These are phyloP conservation scores for Stenoptilia bipunctidactyla DNA, from an alignment of 2,888 invertebrate species.

Conservation along the genomic window DNA sequence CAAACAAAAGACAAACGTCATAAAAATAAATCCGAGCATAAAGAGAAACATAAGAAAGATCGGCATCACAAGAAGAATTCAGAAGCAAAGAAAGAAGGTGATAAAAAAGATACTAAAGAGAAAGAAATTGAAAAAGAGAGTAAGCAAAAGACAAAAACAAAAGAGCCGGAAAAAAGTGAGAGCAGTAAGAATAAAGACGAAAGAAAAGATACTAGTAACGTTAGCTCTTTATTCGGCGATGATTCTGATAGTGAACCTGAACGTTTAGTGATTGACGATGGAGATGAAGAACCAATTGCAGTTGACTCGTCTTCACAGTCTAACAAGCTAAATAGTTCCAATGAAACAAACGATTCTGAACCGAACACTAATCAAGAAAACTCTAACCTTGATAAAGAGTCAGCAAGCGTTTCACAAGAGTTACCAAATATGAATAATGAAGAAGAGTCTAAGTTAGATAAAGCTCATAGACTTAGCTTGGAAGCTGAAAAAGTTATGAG, in stretches of 20 bases:
- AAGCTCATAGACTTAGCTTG: conserved; percentile 39
- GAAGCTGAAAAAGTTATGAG: conserved; percentile 33
- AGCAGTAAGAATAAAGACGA: not conserved
- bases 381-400: not conserved
- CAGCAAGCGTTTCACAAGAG: not conserved
- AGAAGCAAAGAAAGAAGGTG: conserved; percentile 16
- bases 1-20: conserved; percentile 23
- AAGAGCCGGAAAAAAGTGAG: conserved; percentile 2
- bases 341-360: not conserved
- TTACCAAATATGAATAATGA: conserved; percentile 4
- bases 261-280: conserved; percentile 39
- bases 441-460: conserved; percentile 35
- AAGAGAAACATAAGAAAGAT: conserved; percentile 5
- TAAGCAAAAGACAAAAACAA: conserved; percentile 13
- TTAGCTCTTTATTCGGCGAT: conserved; percentile 15
- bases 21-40: conserved; percentile 7
- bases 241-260: conserved; percentile 35
- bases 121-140: conserved; percentile 13
- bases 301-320: not conserved
- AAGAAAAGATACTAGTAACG: not conserved
- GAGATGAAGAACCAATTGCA: conserved; percentile 19
- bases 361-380: not conserved
- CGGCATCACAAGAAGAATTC: conserved; percentile 6
- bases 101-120: too few relatives aligned
- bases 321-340: not conserved